A percentile compares a stretch with the other conserved stretches of the same genome.
Evolutionary conservation across 2,113 vertebrate genomes (phyloP).

Genomic region (Podarcis cretensis): DNA sequence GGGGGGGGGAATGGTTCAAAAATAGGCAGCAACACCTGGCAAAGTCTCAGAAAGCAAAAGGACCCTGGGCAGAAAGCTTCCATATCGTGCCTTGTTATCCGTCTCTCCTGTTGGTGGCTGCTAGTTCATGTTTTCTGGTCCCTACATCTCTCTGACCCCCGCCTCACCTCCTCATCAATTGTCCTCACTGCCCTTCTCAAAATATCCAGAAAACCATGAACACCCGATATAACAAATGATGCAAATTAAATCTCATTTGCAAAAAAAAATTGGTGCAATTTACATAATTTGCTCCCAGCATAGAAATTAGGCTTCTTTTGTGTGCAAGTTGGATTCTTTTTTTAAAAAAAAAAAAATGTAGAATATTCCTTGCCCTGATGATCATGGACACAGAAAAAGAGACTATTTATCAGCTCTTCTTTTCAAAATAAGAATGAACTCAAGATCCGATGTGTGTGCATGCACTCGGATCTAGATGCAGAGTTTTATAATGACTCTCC

Average conservation of each 20-base stretch:
- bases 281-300: constrained; percentile 9
- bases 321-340: constrained; percentile 14
- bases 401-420: not conserved
- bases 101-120: not conserved
- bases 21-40: not conserved
- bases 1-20: not conserved
- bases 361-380: not conserved
- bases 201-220: constrained; percentile 4
- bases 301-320: constrained; percentile 20
- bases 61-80: not conserved
- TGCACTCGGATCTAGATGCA: no score
- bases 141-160: not conserved
- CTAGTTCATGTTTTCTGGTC: not conserved
- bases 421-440: not conserved
- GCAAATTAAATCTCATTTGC: constrained; percentile 19
- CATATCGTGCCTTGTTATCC: not conserved
- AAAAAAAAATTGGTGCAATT: constrained; percentile 18
- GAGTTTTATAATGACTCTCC: not conserved
- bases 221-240: constrained; percentile 9
- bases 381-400: not conserved
- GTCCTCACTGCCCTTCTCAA: constrained; percentile 17
- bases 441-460: not conserved
- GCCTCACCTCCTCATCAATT: not conserved
- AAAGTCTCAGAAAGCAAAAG: not conserved
- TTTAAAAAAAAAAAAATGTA: not conserved